Conservation (phyloP, 2,797 vertebrate species). For the Neopelma chrysocephalum region DNA sequence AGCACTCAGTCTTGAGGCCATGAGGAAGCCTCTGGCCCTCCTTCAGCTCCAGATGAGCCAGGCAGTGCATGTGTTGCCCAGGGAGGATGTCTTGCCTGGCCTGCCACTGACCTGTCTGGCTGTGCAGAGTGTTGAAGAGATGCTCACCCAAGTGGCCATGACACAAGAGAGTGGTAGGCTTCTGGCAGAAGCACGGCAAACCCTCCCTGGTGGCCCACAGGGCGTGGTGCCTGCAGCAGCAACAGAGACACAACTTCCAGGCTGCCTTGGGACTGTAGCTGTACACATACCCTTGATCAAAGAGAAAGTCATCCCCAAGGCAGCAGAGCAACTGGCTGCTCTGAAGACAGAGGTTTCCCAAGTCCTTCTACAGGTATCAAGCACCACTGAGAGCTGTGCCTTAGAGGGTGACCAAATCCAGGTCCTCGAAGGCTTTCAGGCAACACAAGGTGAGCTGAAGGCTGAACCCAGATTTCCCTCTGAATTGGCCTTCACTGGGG, state of each 20-base stretch:
- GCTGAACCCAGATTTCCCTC: conserved; percentile 78
- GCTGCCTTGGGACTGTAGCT: conserved; percentile 76
- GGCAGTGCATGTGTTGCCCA: conserved; percentile 71
- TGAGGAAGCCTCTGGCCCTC: conserved; percentile 61
- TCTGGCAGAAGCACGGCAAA: conserved; percentile 74
- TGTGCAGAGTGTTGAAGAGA: conserved; percentile 77
- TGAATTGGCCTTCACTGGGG: conserved; percentile 76
- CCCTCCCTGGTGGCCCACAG: conserved; percentile 73
- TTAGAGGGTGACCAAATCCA: conserved; percentile 78
- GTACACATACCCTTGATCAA: conserved; percentile 80
- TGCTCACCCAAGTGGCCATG: conserved; percentile 70
- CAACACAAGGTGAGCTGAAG: conserved; percentile 64
- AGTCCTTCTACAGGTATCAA: conserved; percentile 77
- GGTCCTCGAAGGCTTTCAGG: conserved; percentile 71
- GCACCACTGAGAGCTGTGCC: conserved; percentile 72
- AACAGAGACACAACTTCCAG: conserved; percentile 73
- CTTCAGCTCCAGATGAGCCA: conserved; percentile 78
- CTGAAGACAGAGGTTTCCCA: conserved; percentile 83
- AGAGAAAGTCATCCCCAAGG: conserved; percentile 73
- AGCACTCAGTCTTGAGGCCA: conserved; percentile 60
- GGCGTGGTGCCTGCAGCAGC: conserved; percentile 65
- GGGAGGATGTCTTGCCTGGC: conserved; percentile 80
- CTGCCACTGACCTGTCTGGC: conserved; percentile 72
- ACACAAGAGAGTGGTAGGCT: conserved; percentile 78
- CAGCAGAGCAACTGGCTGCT: conserved; percentile 76